Base-by-base conservation (phyloP, 2,888 invertebrate genomes). In the Nowickia ferox region DNA sequence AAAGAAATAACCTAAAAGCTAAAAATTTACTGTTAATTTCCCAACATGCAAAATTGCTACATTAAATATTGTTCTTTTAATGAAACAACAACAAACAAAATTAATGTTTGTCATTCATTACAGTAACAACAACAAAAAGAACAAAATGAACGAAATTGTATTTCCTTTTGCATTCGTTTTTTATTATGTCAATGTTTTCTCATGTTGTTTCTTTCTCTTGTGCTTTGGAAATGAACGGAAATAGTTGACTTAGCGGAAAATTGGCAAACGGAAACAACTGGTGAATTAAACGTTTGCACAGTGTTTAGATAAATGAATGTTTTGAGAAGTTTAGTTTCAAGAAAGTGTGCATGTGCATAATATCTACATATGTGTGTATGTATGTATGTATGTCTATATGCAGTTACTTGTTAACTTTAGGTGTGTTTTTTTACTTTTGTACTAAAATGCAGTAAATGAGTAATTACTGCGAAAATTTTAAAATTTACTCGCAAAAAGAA, bases 261-360 rank as follows among this genome's bases (percentile, higher is more conserved):
- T 86, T 83, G 83, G 72, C 57, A 80, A 86, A 77, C 86, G 86
- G 86, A 86, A 83, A 72, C 80, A 79, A 80, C 76, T 86, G 83
- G 79, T 66, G 75, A 72, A 86, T 86, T 86, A 66, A 79, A 83
- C 46, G 78, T 79, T 85, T 76, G 74, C 66, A 86, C 80, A 74
- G 83, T 80, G 83, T 55, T 63, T 13, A 9, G 10, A 66, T 11
- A 4, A 15, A 6, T n/a, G 4, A 59, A 66, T 5, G 11, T 15
- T 8, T 15, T 40, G 44, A 22, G 9, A 19, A 63, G 38, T 63
- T 30, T 44, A 3, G 6, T 19, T 19, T 42, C 8, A 6, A n/a
- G n/a, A n/a, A n/a, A n/a, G n/a, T n/a, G n/a, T n/a, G n/a, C n/a
- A n/a, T n/a, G n/a, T n/a, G n/a, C n/a, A n/a, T n/a, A n/a, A n/a